Percentiles rank a stretch among this genome's conserved stretches.
phyloP scores from a whole-genome alignment of 2,113 vertebrate genomes.

The Eira barbara region DNA sequence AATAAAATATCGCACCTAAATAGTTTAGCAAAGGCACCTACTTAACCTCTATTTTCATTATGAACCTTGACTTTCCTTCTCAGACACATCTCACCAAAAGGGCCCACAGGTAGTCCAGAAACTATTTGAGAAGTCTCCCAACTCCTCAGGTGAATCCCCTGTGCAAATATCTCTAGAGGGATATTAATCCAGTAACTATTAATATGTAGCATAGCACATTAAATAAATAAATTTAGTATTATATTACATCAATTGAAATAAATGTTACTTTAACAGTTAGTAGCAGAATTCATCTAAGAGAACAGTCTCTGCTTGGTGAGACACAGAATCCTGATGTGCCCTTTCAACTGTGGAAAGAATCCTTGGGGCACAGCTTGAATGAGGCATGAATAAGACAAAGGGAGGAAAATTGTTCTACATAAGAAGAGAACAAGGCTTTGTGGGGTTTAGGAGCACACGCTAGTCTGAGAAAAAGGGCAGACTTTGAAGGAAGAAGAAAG shows the following conservation, averaged over 20 bases:
- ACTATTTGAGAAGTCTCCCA: not conserved
- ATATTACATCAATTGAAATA: not conserved
- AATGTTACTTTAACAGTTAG: not conserved
- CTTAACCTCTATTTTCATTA: not conserved
- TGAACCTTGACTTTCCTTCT: not conserved
- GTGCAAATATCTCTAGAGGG: not conserved
- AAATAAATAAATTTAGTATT: not conserved
- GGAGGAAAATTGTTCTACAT: not conserved
- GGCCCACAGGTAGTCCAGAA: not conserved
- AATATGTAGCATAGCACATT: not conserved
- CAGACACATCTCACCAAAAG: not conserved
- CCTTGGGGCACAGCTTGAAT: not conserved
- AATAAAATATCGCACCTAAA: slow-evolving; percentile 1
- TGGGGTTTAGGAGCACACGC: too few species aligned
- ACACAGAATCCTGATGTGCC: not conserved
- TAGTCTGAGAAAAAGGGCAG: not conserved
- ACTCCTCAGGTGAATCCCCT: not conserved
- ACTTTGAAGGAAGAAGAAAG: not conserved
- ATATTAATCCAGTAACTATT: not conserved
- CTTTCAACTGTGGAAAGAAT: not conserved
- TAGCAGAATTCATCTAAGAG: not conserved
- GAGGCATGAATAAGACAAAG: not conserved
- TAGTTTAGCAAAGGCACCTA: not conserved
- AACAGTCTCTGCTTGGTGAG: not conserved
- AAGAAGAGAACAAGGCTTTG: not conserved